Base-by-base conservation (phyloP, 2,888 invertebrate genomes). In the Cerastis rubricosa region DNA sequence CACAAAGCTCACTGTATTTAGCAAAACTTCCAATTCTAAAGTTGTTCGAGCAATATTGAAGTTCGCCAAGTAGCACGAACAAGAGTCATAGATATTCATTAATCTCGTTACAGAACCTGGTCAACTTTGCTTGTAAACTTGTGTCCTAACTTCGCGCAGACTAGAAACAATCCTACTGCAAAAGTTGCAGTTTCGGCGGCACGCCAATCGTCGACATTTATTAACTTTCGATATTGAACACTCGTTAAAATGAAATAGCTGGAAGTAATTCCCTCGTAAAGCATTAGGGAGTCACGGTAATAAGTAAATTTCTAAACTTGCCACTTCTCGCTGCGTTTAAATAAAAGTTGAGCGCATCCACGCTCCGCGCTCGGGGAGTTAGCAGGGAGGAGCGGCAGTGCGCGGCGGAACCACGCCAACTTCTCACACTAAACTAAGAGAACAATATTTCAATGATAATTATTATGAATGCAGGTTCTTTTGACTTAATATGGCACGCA, bases 1-100 rank as follows among this genome's bases (percentile, higher is more conserved):
- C 70, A 78, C 85, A 80, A 78, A 85, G 78, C 70, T 77, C 78
- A 81, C 76, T 81, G 83, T 83, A 85, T 88, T 87, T 85, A 83
- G 76, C 76, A 84, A 86, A 88, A 91, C 86, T 89, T 87, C 69
- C 65, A 76, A 82, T 86, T 88, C 81, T 85, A 85, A 86, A 85
- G 86, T 86, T 85, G 71, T 68, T 80, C 74, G 82, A 81, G 84
- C 87, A 87, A 88, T 89, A 91, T 91, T 89, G 87, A 89, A 90
- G 86, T 88, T 88, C 84, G 84, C 85, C 67, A 84, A 85, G 83
- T 83, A 90, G 88, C 84, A 90, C 90, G 89, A 85, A 90, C 91
- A 91, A 92, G 89, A 91, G 89, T 89, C 92, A 90, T 93, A 93
- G 91, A 93, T 93, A 93, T 93, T 92, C 93, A 93, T 93, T 94